Conservation (phyloP, 2,797 vertebrate species). For the Adrianichthys oophorus region DNA sequence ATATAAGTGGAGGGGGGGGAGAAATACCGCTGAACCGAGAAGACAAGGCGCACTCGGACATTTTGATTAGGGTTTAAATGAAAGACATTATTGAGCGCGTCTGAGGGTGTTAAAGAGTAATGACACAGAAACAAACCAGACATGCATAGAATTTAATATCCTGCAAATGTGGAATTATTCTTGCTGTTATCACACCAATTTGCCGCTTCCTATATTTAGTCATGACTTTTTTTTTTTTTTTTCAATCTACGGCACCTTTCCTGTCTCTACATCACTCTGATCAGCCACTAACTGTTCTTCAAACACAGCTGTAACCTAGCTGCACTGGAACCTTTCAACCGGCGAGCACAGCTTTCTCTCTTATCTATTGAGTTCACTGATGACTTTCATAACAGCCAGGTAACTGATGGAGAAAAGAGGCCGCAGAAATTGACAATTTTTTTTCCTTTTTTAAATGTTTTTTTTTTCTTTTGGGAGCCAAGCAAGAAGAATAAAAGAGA, state of each 20-base stretch:
- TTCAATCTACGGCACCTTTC: slow-evolving; percentile 25
- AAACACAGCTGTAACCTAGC: slow-evolving; percentile 36
- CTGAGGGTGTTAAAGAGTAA: slow-evolving; percentile 39
- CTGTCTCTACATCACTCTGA: slow-evolving; percentile 28
- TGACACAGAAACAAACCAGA: slow-evolving; percentile 34
- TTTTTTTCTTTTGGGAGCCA: background rate
- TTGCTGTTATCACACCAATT: slow-evolving; percentile 44
- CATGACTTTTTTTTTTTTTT: slow-evolving; percentile 36
- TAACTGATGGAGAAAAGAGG: slow-evolving; percentile 7
- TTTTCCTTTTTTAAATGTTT: slow-evolving; percentile 27
- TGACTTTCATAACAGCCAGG: slow-evolving; percentile 35
- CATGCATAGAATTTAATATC: slow-evolving; percentile 44
- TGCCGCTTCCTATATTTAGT: slow-evolving; percentile 34
- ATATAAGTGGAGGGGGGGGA: slow-evolving; percentile 7
- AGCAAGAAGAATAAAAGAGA: slow-evolving; percentile 38
- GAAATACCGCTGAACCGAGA: slow-evolving; percentile 12
- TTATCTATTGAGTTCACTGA: slow-evolving; percentile 50
- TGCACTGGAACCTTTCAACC: slow-evolving; percentile 37
- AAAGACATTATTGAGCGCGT: slow-evolving; percentile 43
- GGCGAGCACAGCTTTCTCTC: slow-evolving; percentile 28
- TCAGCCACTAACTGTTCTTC: slow-evolving; percentile 25
- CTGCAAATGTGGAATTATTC: slow-evolving; percentile 46
- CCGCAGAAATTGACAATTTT: slow-evolving; percentile 16
- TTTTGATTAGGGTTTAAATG: slow-evolving; percentile 56
- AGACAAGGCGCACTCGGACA: slow-evolving; percentile 3